Evolutionary conservation across 2,797 vertebrate genomes (phyloP).

Genomic region (Momotus momota): DNA sequence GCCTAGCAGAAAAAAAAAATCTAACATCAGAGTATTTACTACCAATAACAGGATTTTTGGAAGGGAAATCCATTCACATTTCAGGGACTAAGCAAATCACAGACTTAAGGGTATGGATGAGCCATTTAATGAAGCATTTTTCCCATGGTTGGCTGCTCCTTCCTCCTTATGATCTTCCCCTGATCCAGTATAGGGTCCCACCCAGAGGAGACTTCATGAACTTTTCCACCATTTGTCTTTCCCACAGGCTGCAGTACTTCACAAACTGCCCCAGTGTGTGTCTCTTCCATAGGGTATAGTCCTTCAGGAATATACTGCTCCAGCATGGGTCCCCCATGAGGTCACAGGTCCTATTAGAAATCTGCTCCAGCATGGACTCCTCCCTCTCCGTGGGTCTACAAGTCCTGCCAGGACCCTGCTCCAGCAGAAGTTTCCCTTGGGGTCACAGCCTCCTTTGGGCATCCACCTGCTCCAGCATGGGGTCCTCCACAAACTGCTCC

Average conservation of each 20-base stretch:
- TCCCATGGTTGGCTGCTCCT: neutral
- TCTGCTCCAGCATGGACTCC: neutral
- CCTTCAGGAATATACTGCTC: neutral
- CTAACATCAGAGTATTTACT: neutral
- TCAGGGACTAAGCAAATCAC: neutral
- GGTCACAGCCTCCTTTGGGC: neutral
- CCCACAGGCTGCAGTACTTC: neutral
- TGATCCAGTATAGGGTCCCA: neutral
- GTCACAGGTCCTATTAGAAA: neutral
- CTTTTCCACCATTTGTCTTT: neutral
- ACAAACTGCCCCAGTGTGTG: fast-evolving
- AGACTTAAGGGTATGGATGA: neutral
- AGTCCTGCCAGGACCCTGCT: neutral
- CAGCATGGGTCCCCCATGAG: fast-evolving
- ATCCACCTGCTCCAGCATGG: neutral
- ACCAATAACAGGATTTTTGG: neutral
- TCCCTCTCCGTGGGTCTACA: neutral
- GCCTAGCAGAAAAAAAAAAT: neutral
- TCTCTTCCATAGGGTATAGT: neutral
- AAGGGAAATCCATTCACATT: neutral
- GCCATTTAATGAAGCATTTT: neutral
- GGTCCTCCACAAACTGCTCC: neutral
- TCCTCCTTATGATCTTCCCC: neutral
- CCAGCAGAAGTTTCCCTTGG: fast-evolving
- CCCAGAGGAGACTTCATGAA: neutral